phyloP scores from a whole-genome alignment of 2,888 invertebrate species.

The Mesorhabditis sp. region DNA sequence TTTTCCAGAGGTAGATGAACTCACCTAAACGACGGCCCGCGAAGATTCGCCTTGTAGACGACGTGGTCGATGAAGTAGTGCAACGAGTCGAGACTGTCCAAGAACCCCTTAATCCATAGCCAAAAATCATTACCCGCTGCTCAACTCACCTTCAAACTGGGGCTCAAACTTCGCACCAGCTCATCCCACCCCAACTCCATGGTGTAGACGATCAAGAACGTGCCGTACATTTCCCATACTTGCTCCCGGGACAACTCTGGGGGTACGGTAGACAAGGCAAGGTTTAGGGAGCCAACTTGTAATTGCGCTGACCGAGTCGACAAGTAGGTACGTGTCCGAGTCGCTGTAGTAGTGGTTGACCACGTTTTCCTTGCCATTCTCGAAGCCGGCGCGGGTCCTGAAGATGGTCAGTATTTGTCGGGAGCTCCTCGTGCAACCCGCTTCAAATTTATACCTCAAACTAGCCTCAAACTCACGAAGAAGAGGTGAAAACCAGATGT shows the following conservation, averaged over 20 bases:
- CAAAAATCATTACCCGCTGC: neutral
- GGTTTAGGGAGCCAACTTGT: conserved; percentile 26
- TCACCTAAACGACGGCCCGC: conserved; percentile 76
- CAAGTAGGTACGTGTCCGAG: conserved; percentile 39
- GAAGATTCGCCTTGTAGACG: conserved; percentile 43
- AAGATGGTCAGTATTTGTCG: conserved; percentile 9
- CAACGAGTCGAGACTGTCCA: conserved; percentile 89
- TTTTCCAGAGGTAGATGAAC: too few species aligned
- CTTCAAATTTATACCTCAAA: too few species aligned
- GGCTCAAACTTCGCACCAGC: conserved; percentile 42
- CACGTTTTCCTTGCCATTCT: conserved; percentile 48
- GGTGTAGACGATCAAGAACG: conserved; percentile 45
- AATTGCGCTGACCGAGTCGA: conserved; percentile 36
- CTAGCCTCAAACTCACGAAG: neutral
- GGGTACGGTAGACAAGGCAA: neutral
- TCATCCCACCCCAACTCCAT: conserved; percentile 54
- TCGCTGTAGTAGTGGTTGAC: conserved; percentile 49
- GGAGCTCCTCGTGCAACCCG: neutral
- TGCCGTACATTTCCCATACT: conserved; percentile 51
- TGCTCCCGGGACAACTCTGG: conserved; percentile 42
- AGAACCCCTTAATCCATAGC: conserved; percentile 69
- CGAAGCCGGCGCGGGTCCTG: conserved; percentile 43
- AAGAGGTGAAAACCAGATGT: too few species aligned
- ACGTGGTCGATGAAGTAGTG: conserved; percentile 64
- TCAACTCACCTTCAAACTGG: conserved; percentile 39